Conservation (phyloP, 2,888 invertebrate genomes). For the Stegophylla sp. region DNA sequence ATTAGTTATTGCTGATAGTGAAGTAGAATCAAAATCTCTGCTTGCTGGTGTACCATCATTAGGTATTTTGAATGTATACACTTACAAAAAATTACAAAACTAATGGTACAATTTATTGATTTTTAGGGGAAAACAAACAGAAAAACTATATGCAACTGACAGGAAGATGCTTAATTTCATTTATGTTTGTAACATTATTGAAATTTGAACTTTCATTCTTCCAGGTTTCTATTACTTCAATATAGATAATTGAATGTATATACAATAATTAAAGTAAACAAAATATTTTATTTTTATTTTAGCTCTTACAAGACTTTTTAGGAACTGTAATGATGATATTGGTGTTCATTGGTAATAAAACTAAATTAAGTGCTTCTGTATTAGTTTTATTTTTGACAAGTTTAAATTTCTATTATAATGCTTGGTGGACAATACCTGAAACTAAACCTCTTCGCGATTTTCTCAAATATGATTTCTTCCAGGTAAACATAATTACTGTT, state of each 20-base stretch:
- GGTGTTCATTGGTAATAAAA: conserved; percentile 97
- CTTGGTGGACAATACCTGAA: conserved; percentile 96
- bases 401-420: conserved; percentile 96
- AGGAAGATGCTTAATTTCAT: conserved; percentile 92
- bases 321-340: conserved; percentile 94
- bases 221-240: conserved; percentile 70
- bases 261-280: neutral
- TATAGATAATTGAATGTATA: neutral
- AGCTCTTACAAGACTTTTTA: conserved; percentile 90
- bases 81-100: neutral
- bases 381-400: conserved; percentile 86
- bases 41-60: conserved; percentile 94
- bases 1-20: conserved; percentile 93
- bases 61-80: conserved; percentile 66
- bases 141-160: conserved; percentile 96
- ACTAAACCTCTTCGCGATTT: conserved; percentile 97
- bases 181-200: conserved; percentile 97
- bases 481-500: conserved; percentile 70
- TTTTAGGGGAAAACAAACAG: conserved; percentile 85
- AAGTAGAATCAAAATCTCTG: conserved; percentile 89
- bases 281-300: conserved; percentile 61
- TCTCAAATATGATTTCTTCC: conserved; percentile 99
- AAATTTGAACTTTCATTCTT: conserved; percentile 90
- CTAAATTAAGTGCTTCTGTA: conserved; percentile 94
- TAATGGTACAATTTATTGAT: conserved; percentile 40